A percentile compares a stretch with the other conserved stretches of the same genome.
Conservation (phyloP, 2,888 invertebrate genomes). For the Notocelia uddmanniana region DNA sequence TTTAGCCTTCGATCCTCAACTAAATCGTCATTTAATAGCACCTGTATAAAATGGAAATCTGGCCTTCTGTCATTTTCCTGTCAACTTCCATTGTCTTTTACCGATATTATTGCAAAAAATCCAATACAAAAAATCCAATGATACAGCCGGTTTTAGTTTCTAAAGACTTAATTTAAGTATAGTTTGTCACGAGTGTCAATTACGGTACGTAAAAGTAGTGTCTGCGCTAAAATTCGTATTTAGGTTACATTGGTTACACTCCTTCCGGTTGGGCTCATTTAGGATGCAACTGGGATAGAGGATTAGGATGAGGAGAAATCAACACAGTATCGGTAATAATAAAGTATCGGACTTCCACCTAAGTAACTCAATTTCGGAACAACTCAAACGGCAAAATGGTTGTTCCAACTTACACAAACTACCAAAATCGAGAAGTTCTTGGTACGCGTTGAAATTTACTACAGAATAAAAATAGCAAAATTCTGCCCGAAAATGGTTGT, state of each 20-base stretch:
- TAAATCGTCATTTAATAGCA: slow-evolving; percentile 14
- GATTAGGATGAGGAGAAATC: too few relatives aligned
- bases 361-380: too few relatives aligned
- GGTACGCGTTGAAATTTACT: neutral
- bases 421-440: too few relatives aligned
- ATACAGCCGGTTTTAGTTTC: neutral
- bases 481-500: neutral
- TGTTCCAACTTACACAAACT: too few relatives aligned
- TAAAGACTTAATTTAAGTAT: slow-evolving; percentile 9
- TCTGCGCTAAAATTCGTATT: too few relatives aligned
- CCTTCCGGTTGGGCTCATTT: too few relatives aligned
- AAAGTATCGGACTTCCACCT: too few relatives aligned
- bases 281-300: too few relatives aligned
- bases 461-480: neutral
- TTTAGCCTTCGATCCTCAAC: neutral
- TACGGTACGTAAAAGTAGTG: too few relatives aligned
- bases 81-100: slow-evolving; percentile 25
- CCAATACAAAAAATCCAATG: neutral
- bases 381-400: too few relatives aligned
- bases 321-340: too few relatives aligned
- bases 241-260: too few relatives aligned
- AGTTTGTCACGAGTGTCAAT: neutral
- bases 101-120: slow-evolving; percentile 37
- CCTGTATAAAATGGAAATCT: slow-evolving; percentile 28
- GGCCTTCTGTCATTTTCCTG: slow-evolving; percentile 42